Conservation (phyloP, 2,113 vertebrate genomes). For the Brevimyrus niger region DNA sequence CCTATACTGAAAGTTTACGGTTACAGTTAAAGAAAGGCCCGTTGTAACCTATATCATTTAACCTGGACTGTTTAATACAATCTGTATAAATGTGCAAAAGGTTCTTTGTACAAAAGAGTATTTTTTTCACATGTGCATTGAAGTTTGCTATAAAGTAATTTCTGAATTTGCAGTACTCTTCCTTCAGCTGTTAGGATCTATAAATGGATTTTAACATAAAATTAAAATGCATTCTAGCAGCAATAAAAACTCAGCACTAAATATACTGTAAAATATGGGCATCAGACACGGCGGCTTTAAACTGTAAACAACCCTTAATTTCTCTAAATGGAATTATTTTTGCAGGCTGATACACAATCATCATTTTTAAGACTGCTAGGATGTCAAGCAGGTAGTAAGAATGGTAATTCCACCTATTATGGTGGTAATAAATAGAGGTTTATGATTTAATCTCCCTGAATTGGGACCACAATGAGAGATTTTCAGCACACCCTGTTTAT, state of each 20-base stretch:
- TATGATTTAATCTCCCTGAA: background rate
- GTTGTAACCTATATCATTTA: background rate
- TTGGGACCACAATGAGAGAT: background rate
- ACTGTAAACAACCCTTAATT: background rate
- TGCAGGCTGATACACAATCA: background rate
- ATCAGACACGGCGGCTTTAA: background rate
- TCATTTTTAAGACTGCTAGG: background rate
- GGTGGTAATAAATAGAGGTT: background rate
- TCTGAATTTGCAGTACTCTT: background rate
- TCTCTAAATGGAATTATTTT: background rate
- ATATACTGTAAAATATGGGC: background rate
- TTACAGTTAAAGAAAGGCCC: background rate
- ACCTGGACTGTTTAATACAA: background rate
- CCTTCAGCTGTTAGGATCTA: background rate
- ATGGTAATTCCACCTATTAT: background rate
- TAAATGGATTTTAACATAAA: background rate
- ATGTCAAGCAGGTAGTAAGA: background rate
- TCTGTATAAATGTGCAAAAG: background rate
- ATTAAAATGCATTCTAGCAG: background rate
- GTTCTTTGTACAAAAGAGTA: background rate
- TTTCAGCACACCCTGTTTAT: background rate
- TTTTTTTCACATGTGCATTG: background rate
- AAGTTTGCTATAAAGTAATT: background rate
- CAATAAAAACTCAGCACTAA: background rate
- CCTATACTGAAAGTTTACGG: background rate